Conservation (phyloP, 2,888 invertebrate genomes). For the Gerosis bhagava region DNA sequence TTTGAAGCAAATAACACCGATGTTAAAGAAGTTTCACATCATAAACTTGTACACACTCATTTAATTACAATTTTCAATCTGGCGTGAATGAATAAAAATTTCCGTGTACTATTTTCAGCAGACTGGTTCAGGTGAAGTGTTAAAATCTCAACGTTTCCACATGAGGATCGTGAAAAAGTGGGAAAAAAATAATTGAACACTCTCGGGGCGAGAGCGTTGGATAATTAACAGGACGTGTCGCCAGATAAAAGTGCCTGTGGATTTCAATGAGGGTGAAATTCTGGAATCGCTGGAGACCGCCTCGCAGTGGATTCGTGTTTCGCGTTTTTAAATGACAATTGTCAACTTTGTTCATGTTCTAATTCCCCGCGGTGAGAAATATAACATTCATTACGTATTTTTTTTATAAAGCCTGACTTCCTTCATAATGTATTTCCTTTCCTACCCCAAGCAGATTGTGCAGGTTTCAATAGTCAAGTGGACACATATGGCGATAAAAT, state of each 20-base stretch:
- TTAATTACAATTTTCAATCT: conserved; percentile 71
- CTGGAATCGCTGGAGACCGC: conserved; percentile 56
- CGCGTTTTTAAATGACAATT: conserved; percentile 66
- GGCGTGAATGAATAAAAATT: conserved; percentile 57
- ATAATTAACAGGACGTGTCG: conserved; percentile 81
- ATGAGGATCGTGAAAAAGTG: conserved; percentile 71
- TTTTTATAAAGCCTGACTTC: too few species aligned
- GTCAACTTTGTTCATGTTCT: conserved; percentile 60
- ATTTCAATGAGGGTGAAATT: conserved; percentile 68
- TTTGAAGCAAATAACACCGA: too few species aligned
- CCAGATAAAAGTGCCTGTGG: conserved; percentile 73
- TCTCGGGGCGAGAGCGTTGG: conserved; percentile 69
- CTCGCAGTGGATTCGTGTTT: conserved; percentile 46
- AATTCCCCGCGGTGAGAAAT: conserved; percentile 39
- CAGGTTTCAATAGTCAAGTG: too few species aligned
- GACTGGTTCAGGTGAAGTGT: conserved; percentile 76
- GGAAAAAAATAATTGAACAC: conserved; percentile 78
- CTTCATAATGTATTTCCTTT: too few species aligned
- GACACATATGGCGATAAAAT: too few species aligned
- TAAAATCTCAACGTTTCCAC: conserved; percentile 79
- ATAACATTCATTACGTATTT: conserved; percentile 40
- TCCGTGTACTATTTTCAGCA: conserved; percentile 65
- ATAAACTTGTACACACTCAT: conserved; percentile 64
- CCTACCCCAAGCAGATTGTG: too few species aligned
- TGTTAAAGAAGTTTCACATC: too few species aligned